Percentiles rank a stretch among this genome's conserved stretches.
phyloP scores from a whole-genome alignment of 2,888 invertebrate genomes.

The Agriopis aurantiaria region DNA sequence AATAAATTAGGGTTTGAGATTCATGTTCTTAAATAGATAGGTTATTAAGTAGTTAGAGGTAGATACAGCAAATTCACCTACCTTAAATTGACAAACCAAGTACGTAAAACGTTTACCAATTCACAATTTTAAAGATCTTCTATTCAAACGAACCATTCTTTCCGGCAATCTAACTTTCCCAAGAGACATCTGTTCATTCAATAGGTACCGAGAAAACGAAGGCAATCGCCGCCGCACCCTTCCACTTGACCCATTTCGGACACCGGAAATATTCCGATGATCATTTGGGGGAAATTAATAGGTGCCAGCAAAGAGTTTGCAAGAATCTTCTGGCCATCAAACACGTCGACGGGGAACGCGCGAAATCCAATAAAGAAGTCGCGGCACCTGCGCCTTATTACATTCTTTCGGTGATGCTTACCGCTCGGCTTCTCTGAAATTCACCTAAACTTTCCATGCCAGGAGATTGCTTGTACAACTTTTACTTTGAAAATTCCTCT shows the following conservation, averaged over 20 bases:
- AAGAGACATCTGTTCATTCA: conserved; percentile 36
- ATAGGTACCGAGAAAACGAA: conserved; percentile 39
- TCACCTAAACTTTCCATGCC: conserved; percentile 78
- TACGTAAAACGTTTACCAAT: conserved; percentile 17
- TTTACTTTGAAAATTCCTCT: conserved; percentile 80
- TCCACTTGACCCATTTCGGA: conserved; percentile 45
- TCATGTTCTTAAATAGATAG: not conserved
- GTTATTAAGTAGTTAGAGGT: not conserved
- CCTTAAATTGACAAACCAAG: not conserved
- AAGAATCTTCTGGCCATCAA: conserved; percentile 84
- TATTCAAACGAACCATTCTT: conserved; percentile 35
- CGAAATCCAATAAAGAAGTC: conserved; percentile 85
- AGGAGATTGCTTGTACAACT: conserved; percentile 81
- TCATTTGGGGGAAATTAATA: conserved; percentile 75
- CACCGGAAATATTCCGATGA: conserved; percentile 54
- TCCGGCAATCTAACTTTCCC: conserved; percentile 33
- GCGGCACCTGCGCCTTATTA: conserved; percentile 85
- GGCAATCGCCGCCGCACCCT: conserved; percentile 43
- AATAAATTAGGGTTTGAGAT: not conserved
- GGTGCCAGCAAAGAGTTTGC: conserved; percentile 76
- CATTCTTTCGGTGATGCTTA: conserved; percentile 82
- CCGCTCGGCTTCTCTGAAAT: conserved; percentile 69
- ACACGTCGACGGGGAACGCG: conserved; percentile 82
- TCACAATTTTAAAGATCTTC: conserved; percentile 18
- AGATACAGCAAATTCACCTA: not conserved